A percentile compares a stretch with the other conserved stretches of the same genome.
Conservation (phyloP, 2,888 invertebrate genomes). For the Chrysina gloriosa region DNA sequence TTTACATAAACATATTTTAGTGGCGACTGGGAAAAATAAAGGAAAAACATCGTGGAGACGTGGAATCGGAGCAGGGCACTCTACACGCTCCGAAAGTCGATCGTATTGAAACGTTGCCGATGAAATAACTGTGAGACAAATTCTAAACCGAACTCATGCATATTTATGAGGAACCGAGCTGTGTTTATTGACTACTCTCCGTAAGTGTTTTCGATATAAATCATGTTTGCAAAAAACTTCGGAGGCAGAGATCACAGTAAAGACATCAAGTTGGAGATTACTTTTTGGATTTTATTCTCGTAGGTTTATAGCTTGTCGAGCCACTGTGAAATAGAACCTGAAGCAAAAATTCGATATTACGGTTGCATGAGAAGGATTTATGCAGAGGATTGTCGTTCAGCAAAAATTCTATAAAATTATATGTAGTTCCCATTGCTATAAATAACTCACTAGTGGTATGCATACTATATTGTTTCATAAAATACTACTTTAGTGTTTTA, state of each 20-base stretch:
- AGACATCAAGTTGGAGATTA: conserved; percentile 23
- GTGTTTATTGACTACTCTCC: conserved; percentile 30
- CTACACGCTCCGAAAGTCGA: neutral
- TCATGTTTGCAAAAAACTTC: conserved; percentile 26
- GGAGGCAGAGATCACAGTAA: conserved; percentile 1
- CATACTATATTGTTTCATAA: too few species aligned
- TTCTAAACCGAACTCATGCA: conserved; percentile 29
- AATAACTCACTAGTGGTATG: too few species aligned
- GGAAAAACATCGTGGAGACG: conserved; percentile 26
- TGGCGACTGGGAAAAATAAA: conserved; percentile 34
- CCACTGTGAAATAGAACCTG: too few species aligned
- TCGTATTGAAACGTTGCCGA: conserved; percentile 35
- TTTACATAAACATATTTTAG: conserved; percentile 40
- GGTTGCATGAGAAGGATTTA: too few species aligned
- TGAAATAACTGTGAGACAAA: conserved; percentile 37
- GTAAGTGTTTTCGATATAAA: conserved; percentile 34
- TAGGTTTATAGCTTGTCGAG: too few species aligned
- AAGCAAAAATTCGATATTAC: too few species aligned
- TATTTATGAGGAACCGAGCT: conserved; percentile 31
- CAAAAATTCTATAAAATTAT: too few species aligned
- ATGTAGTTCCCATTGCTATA: too few species aligned
- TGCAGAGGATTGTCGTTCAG: too few species aligned
- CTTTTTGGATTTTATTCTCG: neutral
- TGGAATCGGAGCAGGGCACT: conserved; percentile 20
- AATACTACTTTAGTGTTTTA: too few species aligned